Percentiles rank a stretch among this genome's conserved stretches.
phyloP scores from a whole-genome alignment of 2,888 invertebrate species.

The Hydrotaea diabolus region DNA sequence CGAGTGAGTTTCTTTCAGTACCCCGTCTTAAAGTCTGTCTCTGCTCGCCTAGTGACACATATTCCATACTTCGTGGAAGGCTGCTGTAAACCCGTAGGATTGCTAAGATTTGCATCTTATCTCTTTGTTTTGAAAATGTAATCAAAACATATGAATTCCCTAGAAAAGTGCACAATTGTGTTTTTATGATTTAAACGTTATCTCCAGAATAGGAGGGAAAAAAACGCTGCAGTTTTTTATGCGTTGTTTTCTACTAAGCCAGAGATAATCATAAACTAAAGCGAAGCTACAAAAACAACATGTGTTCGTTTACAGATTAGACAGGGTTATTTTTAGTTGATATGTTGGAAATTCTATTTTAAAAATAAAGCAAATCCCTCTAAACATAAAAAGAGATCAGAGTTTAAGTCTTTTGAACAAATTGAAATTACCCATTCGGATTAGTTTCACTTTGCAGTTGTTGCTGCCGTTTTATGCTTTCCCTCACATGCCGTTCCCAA shows the following conservation, averaged over 20 bases:
- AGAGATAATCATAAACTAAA: constrained; percentile 4
- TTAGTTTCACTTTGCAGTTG: neutral
- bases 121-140: constrained; percentile 27
- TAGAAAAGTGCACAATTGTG: constrained; percentile 1
- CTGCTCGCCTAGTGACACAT: neutral
- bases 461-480: neutral
- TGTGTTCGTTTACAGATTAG: constrained; percentile 1
- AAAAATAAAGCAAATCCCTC: too few relatives aligned
- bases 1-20: neutral
- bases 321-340: neutral
- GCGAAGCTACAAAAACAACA: constrained; percentile 5
- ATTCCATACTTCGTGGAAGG: neutral
- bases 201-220: neutral
- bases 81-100: too few relatives aligned
- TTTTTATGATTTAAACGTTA: constrained; percentile 8
- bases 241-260: neutral
- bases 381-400: too few relatives aligned
- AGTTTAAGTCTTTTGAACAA: constrained; percentile 12
- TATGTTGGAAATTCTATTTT: neutral
- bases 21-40: neutral
- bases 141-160: constrained; percentile 5
- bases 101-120: constrained; percentile 20
- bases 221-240: constrained; percentile 2
- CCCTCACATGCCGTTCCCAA: neutral
- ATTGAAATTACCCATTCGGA: constrained; percentile 14